Base-by-base conservation (phyloP, 2,888 invertebrate genomes). In the Linnaemya tessellans region DNA sequence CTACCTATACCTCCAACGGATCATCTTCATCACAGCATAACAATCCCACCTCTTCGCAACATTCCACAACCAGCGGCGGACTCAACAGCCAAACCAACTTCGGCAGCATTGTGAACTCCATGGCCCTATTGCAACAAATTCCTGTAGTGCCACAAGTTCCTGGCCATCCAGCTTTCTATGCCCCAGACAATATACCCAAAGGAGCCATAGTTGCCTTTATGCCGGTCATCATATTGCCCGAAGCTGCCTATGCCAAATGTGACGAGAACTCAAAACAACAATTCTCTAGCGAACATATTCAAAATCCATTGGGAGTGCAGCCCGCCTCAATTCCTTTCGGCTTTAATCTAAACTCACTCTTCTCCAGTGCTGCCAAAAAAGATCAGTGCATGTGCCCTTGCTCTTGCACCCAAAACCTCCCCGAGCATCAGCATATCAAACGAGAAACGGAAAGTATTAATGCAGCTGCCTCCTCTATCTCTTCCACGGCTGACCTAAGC, bases 191-290 rank as follows among this genome's bases (percentile, higher is more conserved):
- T 90, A 87, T 93, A 90, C 91, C 95, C 0, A 94, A 94, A 88
- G 95, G 95, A 9, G 92, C 92, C 22, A 93, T 95, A 15, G 94
- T 96, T 64, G 96, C 95, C 65, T 96, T 95, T 87, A 94, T 96
- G 87, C 96, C 96, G 0, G 95, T 96, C 3, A 94, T 96, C 20
- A 95, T 96, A 89, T 94, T 95, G 88, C 96, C 96, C 1, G 94
- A 94, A 89, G 95, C 95, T 89, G 95, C 95, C 68, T 90, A 91
- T 79, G 86, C 92, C 92, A 89, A 93, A 91, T 91, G 92, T 84
- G 88, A 90, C 60, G 89, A 90, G 22, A 90, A 89, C 75, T 70
- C 86, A 22, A 84, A 84, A 43, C 41, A 79, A 41, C 51, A 79
- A 43, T 87, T 84, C 43, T 80, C 86, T 49, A 86, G 70, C 64